phyloP scores from a whole-genome alignment of 2,113 vertebrate species.

The Ivindomyrus marchei region DNA sequence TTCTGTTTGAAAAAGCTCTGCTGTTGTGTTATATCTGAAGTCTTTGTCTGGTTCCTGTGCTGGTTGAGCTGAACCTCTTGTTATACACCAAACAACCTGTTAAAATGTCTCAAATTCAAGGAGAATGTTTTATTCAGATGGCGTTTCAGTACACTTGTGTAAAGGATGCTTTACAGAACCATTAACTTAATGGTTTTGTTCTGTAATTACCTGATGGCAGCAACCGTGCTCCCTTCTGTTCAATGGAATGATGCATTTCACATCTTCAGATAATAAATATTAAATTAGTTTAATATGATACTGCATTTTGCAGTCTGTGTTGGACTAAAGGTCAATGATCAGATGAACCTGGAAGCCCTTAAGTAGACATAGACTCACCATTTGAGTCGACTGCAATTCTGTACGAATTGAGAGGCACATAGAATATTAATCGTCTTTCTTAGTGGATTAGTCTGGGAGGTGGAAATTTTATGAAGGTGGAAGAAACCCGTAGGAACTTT shows the following conservation, averaged over 20 bases:
- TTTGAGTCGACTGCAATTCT: background rate
- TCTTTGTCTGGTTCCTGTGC: too few relatives aligned
- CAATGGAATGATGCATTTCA: background rate
- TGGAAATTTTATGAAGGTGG: background rate
- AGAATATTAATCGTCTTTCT: background rate
- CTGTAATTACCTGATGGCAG: constrained; percentile 5
- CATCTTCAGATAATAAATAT: background rate
- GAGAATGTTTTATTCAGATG: constrained; percentile 15
- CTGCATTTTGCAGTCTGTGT: background rate
- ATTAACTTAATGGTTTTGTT: constrained; percentile 6
- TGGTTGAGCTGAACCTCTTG: too few relatives aligned
- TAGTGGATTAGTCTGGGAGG: background rate
- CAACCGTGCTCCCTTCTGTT: background rate
- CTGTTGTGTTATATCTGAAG: background rate
- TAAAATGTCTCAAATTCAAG: constrained; percentile 14
- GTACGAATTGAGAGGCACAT: background rate
- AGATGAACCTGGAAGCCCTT: background rate
- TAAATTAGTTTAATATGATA: background rate
- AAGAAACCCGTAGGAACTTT: background rate
- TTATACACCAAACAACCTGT: background rate
- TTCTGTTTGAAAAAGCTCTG: background rate
- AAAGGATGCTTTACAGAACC: background rate
- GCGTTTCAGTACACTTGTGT: background rate
- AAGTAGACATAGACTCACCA: background rate
- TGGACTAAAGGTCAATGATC: background rate